Conservation (phyloP, 2,797 vertebrate species). For the Iguana delicatissima region DNA sequence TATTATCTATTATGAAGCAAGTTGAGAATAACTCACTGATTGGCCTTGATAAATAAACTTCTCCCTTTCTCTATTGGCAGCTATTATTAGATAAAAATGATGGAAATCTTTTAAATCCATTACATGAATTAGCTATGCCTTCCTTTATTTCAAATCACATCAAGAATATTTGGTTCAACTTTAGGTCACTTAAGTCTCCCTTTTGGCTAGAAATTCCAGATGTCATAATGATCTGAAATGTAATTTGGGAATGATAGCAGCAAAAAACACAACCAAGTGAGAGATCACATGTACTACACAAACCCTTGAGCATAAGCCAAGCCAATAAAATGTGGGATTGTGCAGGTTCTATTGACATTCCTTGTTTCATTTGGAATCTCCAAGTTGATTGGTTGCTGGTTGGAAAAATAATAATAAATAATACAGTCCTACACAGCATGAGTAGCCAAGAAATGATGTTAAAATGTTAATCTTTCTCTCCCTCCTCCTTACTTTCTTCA, state of each 20-base stretch:
- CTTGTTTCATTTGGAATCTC: conserved; percentile 58
- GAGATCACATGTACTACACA: conserved; percentile 48
- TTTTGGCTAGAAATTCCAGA: conserved; percentile 57
- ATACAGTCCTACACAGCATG: conserved; percentile 62
- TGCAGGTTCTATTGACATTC: conserved; percentile 44
- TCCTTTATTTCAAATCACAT: conserved; percentile 48
- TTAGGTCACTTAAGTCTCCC: conserved; percentile 28
- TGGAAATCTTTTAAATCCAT: neutral
- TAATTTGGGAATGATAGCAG: conserved; percentile 48
- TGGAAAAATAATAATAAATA: conserved; percentile 65
- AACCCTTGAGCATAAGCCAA: conserved; percentile 52
- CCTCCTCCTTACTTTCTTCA: conserved; percentile 59
- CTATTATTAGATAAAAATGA: conserved; percentile 10
- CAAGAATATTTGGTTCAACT: conserved; percentile 34
- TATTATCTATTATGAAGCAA: neutral
- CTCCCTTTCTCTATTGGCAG: neutral
- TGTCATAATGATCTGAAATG: conserved; percentile 41
- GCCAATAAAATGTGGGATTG: conserved; percentile 49
- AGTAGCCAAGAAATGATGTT: conserved; percentile 58
- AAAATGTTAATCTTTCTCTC: conserved; percentile 52
- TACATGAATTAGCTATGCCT: neutral
- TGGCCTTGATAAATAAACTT: neutral
- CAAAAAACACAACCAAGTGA: conserved; percentile 9
- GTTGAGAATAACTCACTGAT: neutral
- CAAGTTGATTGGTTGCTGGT: conserved; percentile 54